Evolutionary conservation across 2,797 vertebrate genomes (phyloP).

Genomic region (Smutsia gigantea): DNA sequence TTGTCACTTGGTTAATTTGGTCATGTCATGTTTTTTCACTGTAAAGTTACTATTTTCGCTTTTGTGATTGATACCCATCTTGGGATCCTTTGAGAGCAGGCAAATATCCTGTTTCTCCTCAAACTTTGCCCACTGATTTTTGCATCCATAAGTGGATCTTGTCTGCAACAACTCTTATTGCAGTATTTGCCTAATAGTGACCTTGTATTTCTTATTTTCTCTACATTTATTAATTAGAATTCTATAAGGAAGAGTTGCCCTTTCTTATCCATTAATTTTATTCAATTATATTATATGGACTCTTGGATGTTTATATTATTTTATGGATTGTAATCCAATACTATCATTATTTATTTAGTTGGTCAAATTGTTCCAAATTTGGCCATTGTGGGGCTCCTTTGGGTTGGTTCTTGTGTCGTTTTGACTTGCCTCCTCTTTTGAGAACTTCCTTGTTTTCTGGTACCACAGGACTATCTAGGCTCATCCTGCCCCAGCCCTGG

Average conservation of each 20-base stretch:
- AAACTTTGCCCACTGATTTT: neutral
- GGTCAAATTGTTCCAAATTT: neutral
- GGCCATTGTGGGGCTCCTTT: neutral
- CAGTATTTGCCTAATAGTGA: neutral
- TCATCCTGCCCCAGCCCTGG: neutral
- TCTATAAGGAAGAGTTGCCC: neutral
- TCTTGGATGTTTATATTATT: neutral
- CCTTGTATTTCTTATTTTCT: slow-evolving; percentile 33
- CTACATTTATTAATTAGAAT: neutral
- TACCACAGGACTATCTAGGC: neutral
- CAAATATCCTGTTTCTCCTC: neutral
- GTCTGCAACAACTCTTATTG: neutral
- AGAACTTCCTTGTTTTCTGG: slow-evolving; percentile 6
- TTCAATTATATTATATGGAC: neutral
- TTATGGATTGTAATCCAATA: slow-evolving; percentile 6
- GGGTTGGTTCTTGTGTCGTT: neutral
- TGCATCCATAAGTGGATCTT: neutral
- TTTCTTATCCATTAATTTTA: neutral
- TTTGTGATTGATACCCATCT: neutral
- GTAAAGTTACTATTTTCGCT: neutral
- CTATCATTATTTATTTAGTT: slow-evolving; percentile 17
- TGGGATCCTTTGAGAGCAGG: neutral
- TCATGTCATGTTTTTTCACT: neutral
- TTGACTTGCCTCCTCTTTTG: neutral
- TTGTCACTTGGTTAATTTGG: neutral